Evolutionary conservation across 2,888 invertebrate genomes (phyloP).

Genomic region (Aleiodes alternator): DNA sequence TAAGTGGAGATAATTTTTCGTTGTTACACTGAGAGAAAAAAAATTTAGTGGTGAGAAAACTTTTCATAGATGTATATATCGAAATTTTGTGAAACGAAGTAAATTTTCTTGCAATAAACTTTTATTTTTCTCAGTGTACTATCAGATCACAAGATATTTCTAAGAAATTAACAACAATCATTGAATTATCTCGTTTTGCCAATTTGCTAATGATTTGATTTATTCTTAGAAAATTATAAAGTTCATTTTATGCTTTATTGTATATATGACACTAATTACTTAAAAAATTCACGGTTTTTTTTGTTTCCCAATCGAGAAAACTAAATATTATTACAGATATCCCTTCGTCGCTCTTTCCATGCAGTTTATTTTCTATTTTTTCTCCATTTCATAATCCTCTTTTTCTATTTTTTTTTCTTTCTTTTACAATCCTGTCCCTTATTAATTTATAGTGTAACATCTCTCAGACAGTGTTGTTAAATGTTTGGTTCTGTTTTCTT

Average conservation of each 20-base stretch:
- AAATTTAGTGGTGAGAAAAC: no score
- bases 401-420: background rate
- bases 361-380: background rate
- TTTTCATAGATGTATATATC: no score
- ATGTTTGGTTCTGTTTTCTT: background rate
- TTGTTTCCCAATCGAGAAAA: background rate
- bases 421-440: no score
- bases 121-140: no score
- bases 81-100: no score
- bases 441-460: no score
- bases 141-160: background rate
- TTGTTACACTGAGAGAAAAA: no score
- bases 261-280: slow-evolving; percentile 17
- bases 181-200: no score
- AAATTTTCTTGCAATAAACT: no score
- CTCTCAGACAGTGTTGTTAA: no score
- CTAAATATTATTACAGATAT: background rate
- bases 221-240: no score
- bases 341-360: slow-evolving; percentile 30
- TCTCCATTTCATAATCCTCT: background rate
- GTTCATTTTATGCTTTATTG: background rate
- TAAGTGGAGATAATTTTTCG: background rate
- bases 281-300: background rate
- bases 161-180: background rate
- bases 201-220: no score